A percentile compares a stretch with the other conserved stretches of the same genome.
These are phyloP conservation scores for Delphinapterus leucas DNA, from an alignment of 2,113 vertebrate species.

Conservation along the genomic window DNA sequence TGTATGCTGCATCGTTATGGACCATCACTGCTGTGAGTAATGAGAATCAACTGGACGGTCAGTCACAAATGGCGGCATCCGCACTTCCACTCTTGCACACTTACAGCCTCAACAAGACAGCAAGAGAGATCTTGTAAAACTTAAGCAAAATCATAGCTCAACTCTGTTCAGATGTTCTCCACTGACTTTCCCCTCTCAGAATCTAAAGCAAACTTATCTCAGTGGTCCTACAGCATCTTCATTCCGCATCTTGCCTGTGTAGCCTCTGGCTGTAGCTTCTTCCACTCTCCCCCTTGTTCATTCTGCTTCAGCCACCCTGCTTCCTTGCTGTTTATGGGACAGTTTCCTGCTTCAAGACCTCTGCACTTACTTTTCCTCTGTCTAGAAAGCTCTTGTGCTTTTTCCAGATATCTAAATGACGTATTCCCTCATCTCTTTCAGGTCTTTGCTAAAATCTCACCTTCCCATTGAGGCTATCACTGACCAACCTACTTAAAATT, in stretches of 20 bases:
- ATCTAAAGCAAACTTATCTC: background rate
- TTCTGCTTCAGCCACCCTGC: background rate
- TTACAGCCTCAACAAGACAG: background rate
- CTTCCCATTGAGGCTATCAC: background rate
- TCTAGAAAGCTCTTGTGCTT: background rate
- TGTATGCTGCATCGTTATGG: background rate
- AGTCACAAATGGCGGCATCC: background rate
- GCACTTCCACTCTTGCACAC: background rate
- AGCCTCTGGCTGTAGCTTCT: background rate
- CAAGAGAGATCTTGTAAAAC: background rate
- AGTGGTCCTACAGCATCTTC: background rate
- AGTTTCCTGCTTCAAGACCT: background rate
- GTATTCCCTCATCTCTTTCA: background rate
- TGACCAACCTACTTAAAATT: background rate
- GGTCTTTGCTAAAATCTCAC: background rate
- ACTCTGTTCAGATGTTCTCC: background rate
- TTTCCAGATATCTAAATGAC: background rate
- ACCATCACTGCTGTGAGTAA: background rate
- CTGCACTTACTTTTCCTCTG: background rate
- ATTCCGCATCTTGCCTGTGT: background rate
- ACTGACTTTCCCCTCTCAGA: background rate
- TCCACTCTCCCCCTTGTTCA: rapidly evolving
- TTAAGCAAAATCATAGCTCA: background rate
- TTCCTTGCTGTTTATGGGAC: background rate
- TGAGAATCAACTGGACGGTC: background rate